Percentiles rank a stretch among this genome's conserved stretches.
Evolutionary conservation across 2,888 invertebrate genomes (phyloP).

Genomic region (Pteria penguin): DNA sequence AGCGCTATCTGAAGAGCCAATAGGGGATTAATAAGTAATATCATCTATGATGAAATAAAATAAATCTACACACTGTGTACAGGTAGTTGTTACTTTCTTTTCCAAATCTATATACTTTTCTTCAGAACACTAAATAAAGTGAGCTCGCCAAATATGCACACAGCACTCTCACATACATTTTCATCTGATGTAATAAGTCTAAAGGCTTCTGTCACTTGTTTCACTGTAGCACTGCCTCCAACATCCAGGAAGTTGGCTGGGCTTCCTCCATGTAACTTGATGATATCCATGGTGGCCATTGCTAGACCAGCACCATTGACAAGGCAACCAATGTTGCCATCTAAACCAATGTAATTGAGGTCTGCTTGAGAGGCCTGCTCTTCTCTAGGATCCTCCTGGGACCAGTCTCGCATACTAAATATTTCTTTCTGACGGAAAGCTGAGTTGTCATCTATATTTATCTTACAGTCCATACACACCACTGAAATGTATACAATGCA

Average conservation of each 20-base stretch:
- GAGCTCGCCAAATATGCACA: no score
- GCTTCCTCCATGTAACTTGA: constrained; percentile 95
- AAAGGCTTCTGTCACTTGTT: constrained; percentile 95
- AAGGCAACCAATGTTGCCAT: constrained; percentile 96
- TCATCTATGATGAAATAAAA: no score
- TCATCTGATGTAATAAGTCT: constrained; percentile 96
- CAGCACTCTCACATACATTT: constrained; percentile 83
- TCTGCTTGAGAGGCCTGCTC: constrained; percentile 93
- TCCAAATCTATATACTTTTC: no score
- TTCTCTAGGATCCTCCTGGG: constrained; percentile 95
- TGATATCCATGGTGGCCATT: constrained; percentile 99
- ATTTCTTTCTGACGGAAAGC: constrained; percentile 93
- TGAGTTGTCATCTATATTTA: constrained; percentile 97
- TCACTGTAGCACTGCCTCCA: constrained; percentile 95
- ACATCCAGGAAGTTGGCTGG: constrained; percentile 98
- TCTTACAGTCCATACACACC: constrained; percentile 96
- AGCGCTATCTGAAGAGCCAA: no score
- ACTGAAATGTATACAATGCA: constrained; percentile 85
- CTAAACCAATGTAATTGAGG: constrained; percentile 96
- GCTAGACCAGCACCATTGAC: constrained; percentile 98
- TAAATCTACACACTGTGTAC: no score
- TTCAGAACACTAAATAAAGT: no score
- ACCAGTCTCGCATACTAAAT: constrained; percentile 90
- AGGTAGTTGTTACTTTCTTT: no score
- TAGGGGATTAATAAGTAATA: no score